Conservation (phyloP, 2,797 vertebrate species). For the Acanthurus lineatus region DNA sequence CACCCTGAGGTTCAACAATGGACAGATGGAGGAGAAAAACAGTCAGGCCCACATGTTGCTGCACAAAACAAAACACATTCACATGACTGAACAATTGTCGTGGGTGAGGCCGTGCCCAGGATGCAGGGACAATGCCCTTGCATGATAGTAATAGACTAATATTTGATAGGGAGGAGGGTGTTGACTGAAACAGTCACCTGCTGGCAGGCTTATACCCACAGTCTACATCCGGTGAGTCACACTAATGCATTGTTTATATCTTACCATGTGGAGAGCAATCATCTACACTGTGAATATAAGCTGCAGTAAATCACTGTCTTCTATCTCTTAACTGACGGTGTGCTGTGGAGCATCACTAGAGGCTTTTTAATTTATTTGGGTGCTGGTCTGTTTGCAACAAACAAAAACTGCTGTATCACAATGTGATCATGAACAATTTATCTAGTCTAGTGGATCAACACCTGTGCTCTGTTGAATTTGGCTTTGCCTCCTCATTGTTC, state of each 20-base stretch:
- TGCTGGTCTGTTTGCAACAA: neutral
- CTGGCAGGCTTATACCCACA: too few species aligned
- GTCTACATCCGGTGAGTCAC: too few species aligned
- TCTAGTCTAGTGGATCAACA: neutral
- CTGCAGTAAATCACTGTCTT: constrained; percentile 22
- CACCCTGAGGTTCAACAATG: constrained; percentile 84
- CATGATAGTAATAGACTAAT: too few species aligned
- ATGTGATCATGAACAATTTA: neutral
- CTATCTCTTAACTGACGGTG: neutral
- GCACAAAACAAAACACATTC: constrained; percentile 21
- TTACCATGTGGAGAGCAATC: constrained; percentile 18
- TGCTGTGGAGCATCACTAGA: constrained; percentile 32
- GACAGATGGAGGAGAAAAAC: constrained; percentile 28
- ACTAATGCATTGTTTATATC: constrained; percentile 25
- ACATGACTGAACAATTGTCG: constrained; percentile 1
- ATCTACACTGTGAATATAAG: constrained; percentile 33
- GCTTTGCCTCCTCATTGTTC: neutral
- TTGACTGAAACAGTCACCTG: too few species aligned
- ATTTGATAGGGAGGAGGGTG: too few species aligned
- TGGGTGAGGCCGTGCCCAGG: too few species aligned
- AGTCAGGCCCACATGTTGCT: constrained; percentile 14
- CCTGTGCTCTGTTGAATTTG: neutral
- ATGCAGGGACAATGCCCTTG: too few species aligned
- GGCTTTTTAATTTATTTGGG: constrained; percentile 20
- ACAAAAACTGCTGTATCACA: neutral